These are phyloP conservation scores for Drosophila ficusphila DNA, from an alignment of 1,140 invertebrate species.

Conservation along the genomic window DNA sequence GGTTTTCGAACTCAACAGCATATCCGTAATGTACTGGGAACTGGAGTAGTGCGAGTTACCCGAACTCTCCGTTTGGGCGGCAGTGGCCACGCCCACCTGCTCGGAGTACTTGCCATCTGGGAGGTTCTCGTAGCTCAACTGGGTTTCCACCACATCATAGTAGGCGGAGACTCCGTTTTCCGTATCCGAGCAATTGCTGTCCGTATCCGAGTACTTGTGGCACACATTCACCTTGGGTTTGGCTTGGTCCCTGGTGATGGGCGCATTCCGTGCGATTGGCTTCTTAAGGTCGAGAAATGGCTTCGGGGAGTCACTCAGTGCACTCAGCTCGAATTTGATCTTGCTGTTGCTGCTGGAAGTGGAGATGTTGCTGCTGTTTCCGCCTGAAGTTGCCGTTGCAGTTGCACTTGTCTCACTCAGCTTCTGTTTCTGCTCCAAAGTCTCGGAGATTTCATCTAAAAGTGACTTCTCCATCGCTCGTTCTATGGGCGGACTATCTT, in stretches of 20 bases:
- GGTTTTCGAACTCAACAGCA: slow-evolving; percentile 80
- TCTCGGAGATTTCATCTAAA: slow-evolving; percentile 89
- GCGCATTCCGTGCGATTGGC: slow-evolving; percentile 85
- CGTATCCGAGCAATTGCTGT: slow-evolving; percentile 79
- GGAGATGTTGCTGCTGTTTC: slow-evolving; percentile 10
- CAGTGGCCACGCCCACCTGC: slow-evolving; percentile 61
- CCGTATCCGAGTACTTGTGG: slow-evolving; percentile 85
- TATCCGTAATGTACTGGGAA: slow-evolving; percentile 83
- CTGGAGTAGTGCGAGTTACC: slow-evolving; percentile 64
- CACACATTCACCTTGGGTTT: slow-evolving; percentile 86
- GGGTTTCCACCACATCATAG: slow-evolving; percentile 82
- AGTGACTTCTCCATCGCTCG: slow-evolving; percentile 87
- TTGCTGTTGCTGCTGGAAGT: slow-evolving; percentile 41
- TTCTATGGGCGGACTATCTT: slow-evolving; percentile 81
- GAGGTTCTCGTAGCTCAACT: slow-evolving; percentile 84
- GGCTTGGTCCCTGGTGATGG: slow-evolving; percentile 86
- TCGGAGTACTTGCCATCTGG: slow-evolving; percentile 78
- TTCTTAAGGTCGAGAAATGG: slow-evolving; percentile 85
- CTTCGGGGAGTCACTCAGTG: slow-evolving; percentile 69
- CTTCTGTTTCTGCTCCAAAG: slow-evolving; percentile 84
- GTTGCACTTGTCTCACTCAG: slow-evolving; percentile 50
- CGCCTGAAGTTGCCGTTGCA: slow-evolving; percentile 16
- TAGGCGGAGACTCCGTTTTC: slow-evolving; percentile 83
- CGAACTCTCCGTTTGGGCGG: slow-evolving; percentile 20
- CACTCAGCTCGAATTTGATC: slow-evolving; percentile 77